Conservation (phyloP, 2,113 vertebrate species). For the Semicossyphus pulcher region DNA sequence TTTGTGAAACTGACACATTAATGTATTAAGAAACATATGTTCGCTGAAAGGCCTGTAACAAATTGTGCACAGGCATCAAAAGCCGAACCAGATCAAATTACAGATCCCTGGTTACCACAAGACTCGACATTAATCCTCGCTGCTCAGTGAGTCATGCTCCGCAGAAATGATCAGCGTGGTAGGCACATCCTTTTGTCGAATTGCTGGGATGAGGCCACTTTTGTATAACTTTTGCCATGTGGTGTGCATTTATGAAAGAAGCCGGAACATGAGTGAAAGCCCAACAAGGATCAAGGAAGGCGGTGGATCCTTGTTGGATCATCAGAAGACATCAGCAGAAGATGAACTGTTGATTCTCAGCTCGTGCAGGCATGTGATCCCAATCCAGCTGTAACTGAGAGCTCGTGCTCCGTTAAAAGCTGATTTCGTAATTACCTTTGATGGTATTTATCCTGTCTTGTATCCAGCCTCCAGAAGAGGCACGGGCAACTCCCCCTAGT, state of each 20-base stretch:
- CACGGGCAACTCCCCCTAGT: conserved; percentile 21
- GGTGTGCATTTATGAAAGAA: conserved; percentile 21
- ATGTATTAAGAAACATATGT: too few relatives aligned
- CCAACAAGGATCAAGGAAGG: conserved; percentile 14
- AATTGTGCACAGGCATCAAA: not conserved
- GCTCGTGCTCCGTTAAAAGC: conserved; percentile 53
- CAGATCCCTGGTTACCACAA: conserved; percentile 7
- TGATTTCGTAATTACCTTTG: conserved; percentile 59
- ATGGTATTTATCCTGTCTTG: conserved; percentile 59
- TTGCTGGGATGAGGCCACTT: conserved; percentile 21
- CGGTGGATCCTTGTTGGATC: conserved; percentile 21
- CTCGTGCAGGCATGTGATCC: conserved; percentile 29
- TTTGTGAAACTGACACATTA: not conserved
- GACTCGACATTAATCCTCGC: not conserved
- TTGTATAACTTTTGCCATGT: conserved; percentile 36
- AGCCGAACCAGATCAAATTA: conserved; percentile 3
- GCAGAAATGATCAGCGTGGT: conserved; percentile 4
- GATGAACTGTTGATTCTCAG: conserved; percentile 8
- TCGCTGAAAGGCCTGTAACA: too few relatives aligned
- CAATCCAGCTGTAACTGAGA: conserved; percentile 54
- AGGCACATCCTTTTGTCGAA: conserved; percentile 32
- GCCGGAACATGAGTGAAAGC: conserved; percentile 1
- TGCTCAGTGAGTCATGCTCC: not conserved
- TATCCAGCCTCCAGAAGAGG: conserved; percentile 49
- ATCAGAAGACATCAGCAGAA: conserved; percentile 28